These are phyloP conservation scores for Elaphurus davidianus DNA, from an alignment of 2,113 vertebrate genomes.

Conservation along the genomic window DNA sequence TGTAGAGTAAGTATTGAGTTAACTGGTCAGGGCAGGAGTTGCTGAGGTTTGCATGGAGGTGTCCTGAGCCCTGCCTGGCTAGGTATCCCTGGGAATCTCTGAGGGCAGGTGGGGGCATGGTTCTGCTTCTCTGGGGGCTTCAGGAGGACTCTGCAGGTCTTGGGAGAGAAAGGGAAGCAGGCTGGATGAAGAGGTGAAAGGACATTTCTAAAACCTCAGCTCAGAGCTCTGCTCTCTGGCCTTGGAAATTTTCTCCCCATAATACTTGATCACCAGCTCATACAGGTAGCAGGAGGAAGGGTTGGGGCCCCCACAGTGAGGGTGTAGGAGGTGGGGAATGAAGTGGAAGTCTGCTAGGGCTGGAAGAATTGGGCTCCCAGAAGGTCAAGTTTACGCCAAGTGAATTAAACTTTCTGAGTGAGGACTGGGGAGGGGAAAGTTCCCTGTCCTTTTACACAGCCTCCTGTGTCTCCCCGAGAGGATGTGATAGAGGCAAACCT, in stretches of 20 bases:
- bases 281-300: background rate
- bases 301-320: fast-evolving
- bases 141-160: background rate
- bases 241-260: background rate
- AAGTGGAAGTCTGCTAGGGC: background rate
- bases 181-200: background rate
- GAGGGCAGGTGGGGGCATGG: background rate
- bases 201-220: background rate
- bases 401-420: background rate
- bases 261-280: background rate
- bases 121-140: background rate
- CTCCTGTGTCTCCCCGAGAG: background rate
- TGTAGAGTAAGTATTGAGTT: constrained; percentile 48
- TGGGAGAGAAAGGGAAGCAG: background rate
- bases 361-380: background rate
- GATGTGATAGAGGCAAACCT: background rate
- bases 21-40: constrained; percentile 40
- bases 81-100: background rate
- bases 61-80: background rate
- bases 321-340: no score
- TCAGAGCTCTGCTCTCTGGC: background rate
- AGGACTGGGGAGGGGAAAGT: background rate
- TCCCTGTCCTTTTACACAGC: background rate
- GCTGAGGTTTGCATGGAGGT: background rate
- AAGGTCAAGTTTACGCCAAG: background rate